Base-by-base conservation (phyloP, 2,888 invertebrate species). In the Thymelicus acteon region DNA sequence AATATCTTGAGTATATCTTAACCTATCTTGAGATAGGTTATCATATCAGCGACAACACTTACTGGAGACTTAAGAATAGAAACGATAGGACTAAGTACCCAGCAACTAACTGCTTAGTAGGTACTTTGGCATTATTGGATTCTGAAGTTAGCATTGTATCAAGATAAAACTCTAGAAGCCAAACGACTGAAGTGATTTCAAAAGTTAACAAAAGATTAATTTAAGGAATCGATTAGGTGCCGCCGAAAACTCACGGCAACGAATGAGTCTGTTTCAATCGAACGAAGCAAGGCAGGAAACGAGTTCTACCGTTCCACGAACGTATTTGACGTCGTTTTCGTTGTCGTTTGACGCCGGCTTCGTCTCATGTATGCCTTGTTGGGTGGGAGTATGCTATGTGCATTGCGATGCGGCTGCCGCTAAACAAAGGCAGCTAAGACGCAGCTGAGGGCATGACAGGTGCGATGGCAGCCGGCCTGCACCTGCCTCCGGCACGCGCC, bases 371-470 rank as follows among this genome's bases (percentile, higher is more conserved):
- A 37, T 15, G 39, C n/a, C 54, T 7, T 39, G 54, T 40, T 40
- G 39, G 64, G 24, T 58, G 7, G 13, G 8, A 60, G 15, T 44
- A 48, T 37, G 48, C 24, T 57, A 19, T 58, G 44, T 64, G 63
- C 60, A 71, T 72, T 71, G 74, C 75, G 73, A 66, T 72, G 73
- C 74, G 72, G 44, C 24, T 79, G 73, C 76, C 78, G 75, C 80
- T 76, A 78, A 80, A 82, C 79, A 86, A 85, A 85, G 85, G 84
- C 83, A 82, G 85, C 83, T 86, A 83, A 87, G 86, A 83, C 85
- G 91, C 92, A 92, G 92, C 92, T 91, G 92, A 91, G 86, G 76
- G 47, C 70, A 19, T 76, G 91, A 90, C 94, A 94, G 94, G 94
- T 94, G 93, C 85, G 88, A 85, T 75, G 80, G 86, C 92, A 93